A percentile compares a stretch with the other conserved stretches of the same genome.
phyloP scores from a whole-genome alignment of 1,140 invertebrate species.

The Psix sp. region DNA sequence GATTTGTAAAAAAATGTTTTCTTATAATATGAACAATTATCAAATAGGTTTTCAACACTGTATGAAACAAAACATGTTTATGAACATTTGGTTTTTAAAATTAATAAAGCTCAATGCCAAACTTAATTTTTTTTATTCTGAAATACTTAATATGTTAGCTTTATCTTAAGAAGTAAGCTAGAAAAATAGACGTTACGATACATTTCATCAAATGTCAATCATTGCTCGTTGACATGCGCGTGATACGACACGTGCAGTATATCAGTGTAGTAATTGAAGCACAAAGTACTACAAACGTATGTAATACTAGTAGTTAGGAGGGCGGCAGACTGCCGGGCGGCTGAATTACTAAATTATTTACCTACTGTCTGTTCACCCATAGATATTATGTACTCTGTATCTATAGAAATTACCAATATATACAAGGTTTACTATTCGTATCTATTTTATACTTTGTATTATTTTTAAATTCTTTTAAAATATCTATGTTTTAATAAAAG shows the following conservation, averaged over 20 bases:
- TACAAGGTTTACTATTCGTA: conserved; percentile 26
- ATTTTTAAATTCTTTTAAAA: too few relatives aligned
- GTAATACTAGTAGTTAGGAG: conserved; percentile 36
- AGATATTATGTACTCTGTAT: conserved; percentile 61
- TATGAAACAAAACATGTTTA: too few relatives aligned
- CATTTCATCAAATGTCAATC: conserved; percentile 48
- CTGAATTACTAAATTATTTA: conserved; percentile 73
- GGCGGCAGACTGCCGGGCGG: conserved; percentile 74
- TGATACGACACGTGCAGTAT: conserved; percentile 10
- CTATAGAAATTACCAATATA: conserved; percentile 10
- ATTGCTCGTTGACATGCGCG: conserved; percentile 41
- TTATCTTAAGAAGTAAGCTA: conserved; percentile 10
- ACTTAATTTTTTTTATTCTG: too few relatives aligned
- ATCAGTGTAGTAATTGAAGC: conserved; percentile 51
- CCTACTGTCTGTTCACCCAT: conserved; percentile 63
- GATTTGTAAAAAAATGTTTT: too few relatives aligned
- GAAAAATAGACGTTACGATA: conserved; percentile 11
- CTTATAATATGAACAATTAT: too few relatives aligned
- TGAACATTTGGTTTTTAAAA: too few relatives aligned
- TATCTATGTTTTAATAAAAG: too few relatives aligned
- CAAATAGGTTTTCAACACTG: too few relatives aligned
- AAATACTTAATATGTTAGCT: too few relatives aligned
- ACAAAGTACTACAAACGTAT: conserved; percentile 35
- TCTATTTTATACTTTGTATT: too few relatives aligned
- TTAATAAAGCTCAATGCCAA: too few relatives aligned